Base-by-base conservation (phyloP, 2,888 invertebrate species). In the Lasioglossum oenotherae region DNA sequence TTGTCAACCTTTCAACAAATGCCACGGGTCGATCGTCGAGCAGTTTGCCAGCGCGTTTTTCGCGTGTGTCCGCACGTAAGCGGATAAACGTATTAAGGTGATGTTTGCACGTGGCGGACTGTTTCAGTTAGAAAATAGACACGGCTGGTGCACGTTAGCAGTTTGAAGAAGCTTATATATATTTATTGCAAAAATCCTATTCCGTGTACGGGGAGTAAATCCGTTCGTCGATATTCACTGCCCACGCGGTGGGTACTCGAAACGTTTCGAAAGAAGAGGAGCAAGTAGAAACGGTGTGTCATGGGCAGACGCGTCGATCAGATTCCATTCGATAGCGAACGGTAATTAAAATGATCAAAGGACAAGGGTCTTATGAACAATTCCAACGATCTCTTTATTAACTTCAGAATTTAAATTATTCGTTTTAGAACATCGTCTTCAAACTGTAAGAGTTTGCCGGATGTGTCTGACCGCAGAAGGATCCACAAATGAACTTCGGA, bases 1-100 rank as follows among this genome's bases (percentile, higher is more conserved):
- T 49, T 31, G 14, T 67, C 4, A 31, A 78, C 44, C 44, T 72
- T 81, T 73, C 4, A 4, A 73, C 4, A 12, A 14, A 16, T 27
- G 35, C 23, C 49, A 44, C 41, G 4, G 49, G 31, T 69, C 49
- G 31, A 31, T n/a, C 35, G 23, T 31, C 44, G 16, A 46, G n/a
- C 41, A 31, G 8, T 10, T 27, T 38, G 57, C 14, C 27, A 57
- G 16, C 57, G 38, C 8, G 12, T 19, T 23, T 38, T 60, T 60
- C 69, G 23, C 69, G n/a, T 8, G 69, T 57, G 27, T 71, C 46
- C 60, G 23, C 38, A 60, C 27, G 8, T 82, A 82, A 82, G 74
- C 71, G 82, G 80, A 80, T 82, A 46, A 80, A 38, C 38, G 71
- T 80, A 82, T 74, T 57, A 75, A 82, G 46, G 49, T 3, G 19